These are phyloP conservation scores for Enteromius thamalakanensis DNA, from an alignment of 2,797 vertebrate genomes.

Conservation along the genomic window DNA sequence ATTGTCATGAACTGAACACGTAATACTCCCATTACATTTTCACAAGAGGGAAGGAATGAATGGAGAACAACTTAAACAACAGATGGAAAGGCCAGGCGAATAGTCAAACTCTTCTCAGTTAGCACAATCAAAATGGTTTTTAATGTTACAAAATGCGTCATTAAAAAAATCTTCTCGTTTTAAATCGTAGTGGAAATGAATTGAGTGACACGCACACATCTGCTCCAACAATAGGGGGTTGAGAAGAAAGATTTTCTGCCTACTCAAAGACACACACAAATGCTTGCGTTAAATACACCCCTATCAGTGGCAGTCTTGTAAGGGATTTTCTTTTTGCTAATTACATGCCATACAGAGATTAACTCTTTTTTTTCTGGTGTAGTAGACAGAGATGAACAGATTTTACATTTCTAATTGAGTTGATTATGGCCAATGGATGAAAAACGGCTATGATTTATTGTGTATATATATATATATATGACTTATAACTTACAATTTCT, in stretches of 20 bases:
- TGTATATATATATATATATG: too few relatives aligned
- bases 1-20: constrained; percentile 40
- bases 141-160: background rate
- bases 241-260: background rate
- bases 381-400: background rate
- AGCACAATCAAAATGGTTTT: background rate
- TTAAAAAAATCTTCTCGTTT: background rate
- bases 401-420: background rate
- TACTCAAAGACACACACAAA: too few relatives aligned
- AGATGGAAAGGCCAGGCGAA: constrained; percentile 13
- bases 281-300: background rate
- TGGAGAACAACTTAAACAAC: background rate
- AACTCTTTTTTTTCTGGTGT: background rate
- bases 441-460: too few relatives aligned
- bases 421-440: background rate
- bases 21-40: constrained; percentile 25
- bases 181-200: background rate
- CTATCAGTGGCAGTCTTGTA: background rate
- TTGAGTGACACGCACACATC: constrained; percentile 1
- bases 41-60: constrained; percentile 8
- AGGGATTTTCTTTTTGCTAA: background rate
- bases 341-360: background rate
- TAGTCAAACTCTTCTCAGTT: background rate
- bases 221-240: background rate
- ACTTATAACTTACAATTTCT: too few relatives aligned